These are phyloP conservation scores for Drosophila neonasuta DNA, from an alignment of 2,888 invertebrate species.

Conservation along the genomic window DNA sequence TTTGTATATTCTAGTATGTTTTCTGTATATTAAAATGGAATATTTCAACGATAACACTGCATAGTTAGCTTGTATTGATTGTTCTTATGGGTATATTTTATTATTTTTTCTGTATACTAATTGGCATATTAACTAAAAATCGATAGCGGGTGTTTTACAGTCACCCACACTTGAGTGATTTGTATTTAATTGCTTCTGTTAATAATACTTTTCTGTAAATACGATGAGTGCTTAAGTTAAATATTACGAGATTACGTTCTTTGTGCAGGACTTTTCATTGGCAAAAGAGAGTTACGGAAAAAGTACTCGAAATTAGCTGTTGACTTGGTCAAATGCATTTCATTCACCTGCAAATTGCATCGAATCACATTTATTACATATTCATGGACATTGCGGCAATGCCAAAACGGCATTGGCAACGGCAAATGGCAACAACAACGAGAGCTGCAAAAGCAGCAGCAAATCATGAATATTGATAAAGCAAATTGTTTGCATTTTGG, in stretches of 20 bases:
- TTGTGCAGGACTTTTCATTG: constrained; percentile 13
- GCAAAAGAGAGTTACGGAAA: neutral
- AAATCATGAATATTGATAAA: constrained; percentile 71
- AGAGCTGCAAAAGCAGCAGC: constrained; percentile 4
- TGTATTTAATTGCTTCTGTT: too few relatives aligned
- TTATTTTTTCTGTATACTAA: too few relatives aligned
- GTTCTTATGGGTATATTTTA: too few relatives aligned
- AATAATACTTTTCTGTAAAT: neutral
- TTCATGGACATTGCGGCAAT: constrained; percentile 57
- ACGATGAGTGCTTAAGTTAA: neutral
- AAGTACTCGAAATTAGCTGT: constrained; percentile 46
- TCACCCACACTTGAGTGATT: too few relatives aligned
- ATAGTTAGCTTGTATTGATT: too few relatives aligned
- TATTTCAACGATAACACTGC: too few relatives aligned
- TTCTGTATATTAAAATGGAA: too few relatives aligned
- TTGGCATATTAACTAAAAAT: too few relatives aligned
- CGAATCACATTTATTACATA: constrained; percentile 57
- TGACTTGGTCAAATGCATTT: constrained; percentile 54
- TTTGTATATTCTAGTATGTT: neutral
- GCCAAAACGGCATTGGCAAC: constrained; percentile 8
- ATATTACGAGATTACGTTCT: constrained; percentile 5
- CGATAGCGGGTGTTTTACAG: too few relatives aligned
- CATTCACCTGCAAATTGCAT: constrained; percentile 48
- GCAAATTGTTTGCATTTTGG: constrained; percentile 62
- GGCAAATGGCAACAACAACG: constrained; percentile 20